Evolutionary conservation across 2,888 invertebrate species (phyloP).

Genomic region (Drosophila tripunctata): DNA sequence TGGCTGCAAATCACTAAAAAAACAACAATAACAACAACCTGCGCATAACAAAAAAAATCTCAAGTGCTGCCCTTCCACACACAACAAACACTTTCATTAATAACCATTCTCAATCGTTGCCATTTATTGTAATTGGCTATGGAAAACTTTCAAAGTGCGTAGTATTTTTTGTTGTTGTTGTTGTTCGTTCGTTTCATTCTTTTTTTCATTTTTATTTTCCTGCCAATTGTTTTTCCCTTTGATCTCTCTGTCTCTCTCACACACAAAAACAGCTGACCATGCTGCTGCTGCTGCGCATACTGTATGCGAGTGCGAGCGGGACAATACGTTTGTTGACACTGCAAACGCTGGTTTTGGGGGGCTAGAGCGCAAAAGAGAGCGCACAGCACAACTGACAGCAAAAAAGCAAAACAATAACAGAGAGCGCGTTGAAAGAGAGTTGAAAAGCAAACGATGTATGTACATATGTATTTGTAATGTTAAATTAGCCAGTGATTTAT

Average conservation of each 20-base stretch:
- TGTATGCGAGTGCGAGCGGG: conserved; percentile 48
- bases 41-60: conserved; percentile 40
- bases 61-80: conserved; percentile 36
- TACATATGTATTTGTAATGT: conserved; percentile 7
- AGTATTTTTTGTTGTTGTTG: conserved; percentile 19
- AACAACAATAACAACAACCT: conserved; percentile 62
- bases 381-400: conserved; percentile 53
- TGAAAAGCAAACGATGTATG: conserved; percentile 34
- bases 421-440: conserved; percentile 48
- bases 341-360: conserved; percentile 13
- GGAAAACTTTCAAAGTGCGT: conserved; percentile 47
- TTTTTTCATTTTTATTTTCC: conserved; percentile 9
- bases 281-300: conserved; percentile 5
- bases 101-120: conserved; percentile 31
- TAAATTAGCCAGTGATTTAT: conserved; percentile 5
- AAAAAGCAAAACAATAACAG: conserved; percentile 78
- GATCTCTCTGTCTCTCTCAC: too few species aligned
- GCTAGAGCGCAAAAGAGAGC: conserved; percentile 7
- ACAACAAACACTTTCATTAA: conserved; percentile 11
- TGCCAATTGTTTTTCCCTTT: conserved; percentile 22
- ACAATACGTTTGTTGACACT: conserved; percentile 43
- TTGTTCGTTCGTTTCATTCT: too few species aligned
- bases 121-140: conserved; percentile 16
- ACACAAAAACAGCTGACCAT: conserved; percentile 75
- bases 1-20: conserved; percentile 49